These are phyloP conservation scores for Macrotis lagotis DNA, from an alignment of 2,113 vertebrate species.

Conservation along the genomic window DNA sequence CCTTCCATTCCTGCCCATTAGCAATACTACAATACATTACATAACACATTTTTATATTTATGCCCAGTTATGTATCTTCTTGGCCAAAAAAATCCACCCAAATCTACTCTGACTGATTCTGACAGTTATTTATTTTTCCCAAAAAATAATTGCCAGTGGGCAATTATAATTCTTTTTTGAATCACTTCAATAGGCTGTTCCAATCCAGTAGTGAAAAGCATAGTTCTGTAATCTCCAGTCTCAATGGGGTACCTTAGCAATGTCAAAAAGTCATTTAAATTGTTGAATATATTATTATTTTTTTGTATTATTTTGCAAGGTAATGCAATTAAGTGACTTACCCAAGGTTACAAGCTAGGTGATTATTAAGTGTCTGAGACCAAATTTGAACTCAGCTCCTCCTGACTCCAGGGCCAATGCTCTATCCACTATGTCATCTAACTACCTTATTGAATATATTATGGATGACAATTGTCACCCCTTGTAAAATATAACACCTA, in stretches of 20 bases:
- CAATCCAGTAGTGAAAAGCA: not conserved
- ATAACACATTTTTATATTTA: not conserved
- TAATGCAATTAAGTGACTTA: too few species aligned
- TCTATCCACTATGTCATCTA: too few species aligned
- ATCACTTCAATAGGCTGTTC: not conserved
- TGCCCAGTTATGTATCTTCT: not conserved
- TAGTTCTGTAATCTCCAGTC: constrained; percentile 5
- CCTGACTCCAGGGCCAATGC: too few species aligned
- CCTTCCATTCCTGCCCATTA: not conserved
- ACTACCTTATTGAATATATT: not conserved
- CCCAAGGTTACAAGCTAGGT: too few species aligned
- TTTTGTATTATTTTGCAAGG: too few species aligned
- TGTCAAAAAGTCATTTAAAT: not conserved
- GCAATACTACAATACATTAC: not conserved
- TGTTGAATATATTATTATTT: not conserved
- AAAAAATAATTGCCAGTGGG: not conserved
- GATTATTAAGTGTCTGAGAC: too few species aligned
- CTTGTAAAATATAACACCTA: not conserved
- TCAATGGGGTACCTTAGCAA: not conserved
- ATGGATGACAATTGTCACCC: not conserved
- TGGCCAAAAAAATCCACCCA: not conserved
- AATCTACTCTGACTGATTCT: not conserved
- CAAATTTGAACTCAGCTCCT: too few species aligned
- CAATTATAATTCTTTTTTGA: constrained; percentile 2
- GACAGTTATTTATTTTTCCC: not conserved